Evolutionary conservation across 2,888 invertebrate genomes (phyloP).

Genomic region (Chloroclysta siterata): DNA sequence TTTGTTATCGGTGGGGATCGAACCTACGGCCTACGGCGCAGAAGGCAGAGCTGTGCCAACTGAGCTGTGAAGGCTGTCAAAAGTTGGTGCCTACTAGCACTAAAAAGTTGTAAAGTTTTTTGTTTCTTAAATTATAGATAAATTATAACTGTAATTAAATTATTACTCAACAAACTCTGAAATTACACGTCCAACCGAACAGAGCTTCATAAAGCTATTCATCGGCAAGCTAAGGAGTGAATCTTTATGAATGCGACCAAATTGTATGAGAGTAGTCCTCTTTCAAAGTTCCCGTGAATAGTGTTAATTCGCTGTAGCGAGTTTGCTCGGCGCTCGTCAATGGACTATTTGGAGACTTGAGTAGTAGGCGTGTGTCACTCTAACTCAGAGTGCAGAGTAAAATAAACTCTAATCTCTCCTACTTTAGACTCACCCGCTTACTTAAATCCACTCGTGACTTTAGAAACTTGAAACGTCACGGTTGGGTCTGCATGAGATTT

Average conservation of each 20-base stretch:
- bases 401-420: not conserved
- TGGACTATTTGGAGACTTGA: constrained; percentile 82
- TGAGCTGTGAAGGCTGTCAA: too few relatives aligned
- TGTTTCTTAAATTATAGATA: too few relatives aligned
- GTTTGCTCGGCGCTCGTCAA: constrained; percentile 82
- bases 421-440: not conserved
- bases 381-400: constrained; percentile 6
- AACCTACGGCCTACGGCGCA: too few relatives aligned
- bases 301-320: constrained; percentile 85
- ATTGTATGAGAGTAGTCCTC: constrained; percentile 85
- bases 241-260: constrained; percentile 85
- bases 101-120: too few relatives aligned
- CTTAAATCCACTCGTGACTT: not conserved
- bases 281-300: constrained; percentile 84
- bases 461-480: not conserved
- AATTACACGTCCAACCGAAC: constrained; percentile 59
- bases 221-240: constrained; percentile 79
- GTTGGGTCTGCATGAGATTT: not conserved
- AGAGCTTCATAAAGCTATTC: constrained; percentile 79
- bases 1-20: too few relatives aligned
- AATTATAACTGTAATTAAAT: constrained; percentile 16
- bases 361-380: constrained; percentile 45
- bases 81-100: too few relatives aligned
- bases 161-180: constrained; percentile 40
- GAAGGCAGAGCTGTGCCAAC: too few relatives aligned